These are phyloP conservation scores for Pseudomugil tenellus DNA, from an alignment of 2,797 vertebrate species.

Conservation along the genomic window DNA sequence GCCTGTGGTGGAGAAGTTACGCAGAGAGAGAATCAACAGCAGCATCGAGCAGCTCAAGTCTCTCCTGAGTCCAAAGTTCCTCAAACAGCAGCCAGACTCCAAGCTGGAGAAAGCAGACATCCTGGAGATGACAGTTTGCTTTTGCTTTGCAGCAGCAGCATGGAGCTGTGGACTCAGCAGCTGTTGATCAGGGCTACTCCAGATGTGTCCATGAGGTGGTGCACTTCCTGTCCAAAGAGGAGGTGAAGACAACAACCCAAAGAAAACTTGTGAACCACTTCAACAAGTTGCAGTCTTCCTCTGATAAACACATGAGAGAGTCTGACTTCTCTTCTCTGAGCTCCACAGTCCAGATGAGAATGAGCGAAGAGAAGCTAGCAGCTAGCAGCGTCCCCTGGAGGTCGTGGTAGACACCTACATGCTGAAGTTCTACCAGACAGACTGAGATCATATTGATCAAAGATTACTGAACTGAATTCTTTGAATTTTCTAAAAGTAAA, in stretches of 20 bases:
- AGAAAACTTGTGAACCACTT: conserved; percentile 60
- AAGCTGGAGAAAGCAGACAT: too few relatives aligned
- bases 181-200: conserved; percentile 50
- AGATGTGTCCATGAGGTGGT: conserved; percentile 57
- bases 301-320: conserved; percentile 36
- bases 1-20: conserved; percentile 86
- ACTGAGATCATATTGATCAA: background rate
- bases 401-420: background rate
- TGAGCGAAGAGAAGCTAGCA: background rate
- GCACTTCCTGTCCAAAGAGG: conserved; percentile 65
- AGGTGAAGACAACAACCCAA: conserved; percentile 49
- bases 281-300: conserved; percentile 61
- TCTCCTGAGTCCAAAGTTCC: too few relatives aligned
- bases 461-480: background rate
- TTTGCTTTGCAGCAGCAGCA: conserved; percentile 53
- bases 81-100: too few relatives aligned
- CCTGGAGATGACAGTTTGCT: conserved; percentile 84
- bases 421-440: background rate
- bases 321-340: conserved; percentile 31
- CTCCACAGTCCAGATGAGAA: background rate
- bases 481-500: too few relatives aligned
- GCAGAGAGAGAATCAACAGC: conserved; percentile 80
- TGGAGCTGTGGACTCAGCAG: conserved; percentile 37
- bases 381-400: conserved; percentile 13
- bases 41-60: conserved; percentile 75